Evolutionary conservation across 2,797 vertebrate genomes (phyloP).

Genomic region (Hyperoplus immaculatus): DNA sequence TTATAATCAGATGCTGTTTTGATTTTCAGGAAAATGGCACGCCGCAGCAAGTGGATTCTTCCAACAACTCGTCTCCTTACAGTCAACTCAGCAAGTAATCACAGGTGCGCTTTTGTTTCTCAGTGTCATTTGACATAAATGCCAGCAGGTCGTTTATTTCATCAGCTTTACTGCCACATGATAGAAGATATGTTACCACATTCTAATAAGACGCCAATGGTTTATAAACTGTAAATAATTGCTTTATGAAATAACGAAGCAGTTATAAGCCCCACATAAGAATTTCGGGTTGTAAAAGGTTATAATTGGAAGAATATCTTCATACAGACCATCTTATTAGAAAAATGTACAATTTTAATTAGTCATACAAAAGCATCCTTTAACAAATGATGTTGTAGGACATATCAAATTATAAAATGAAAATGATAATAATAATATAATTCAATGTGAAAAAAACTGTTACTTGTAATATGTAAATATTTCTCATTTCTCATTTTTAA

Average conservation of each 20-base stretch:
- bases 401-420: background rate
- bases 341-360: background rate
- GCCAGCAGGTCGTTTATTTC: slow-evolving; percentile 2
- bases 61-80: slow-evolving; percentile 97
- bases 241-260: background rate
- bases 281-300: background rate
- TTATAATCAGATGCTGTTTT: slow-evolving; percentile 60
- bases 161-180: background rate
- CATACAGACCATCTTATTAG: background rate
- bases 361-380: background rate
- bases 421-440: background rate
- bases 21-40: slow-evolving; percentile 91
- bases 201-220: background rate
- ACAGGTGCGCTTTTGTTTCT: slow-evolving; percentile 84
- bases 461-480: too few relatives aligned
- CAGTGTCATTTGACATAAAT: background rate
- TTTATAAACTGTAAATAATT: background rate
- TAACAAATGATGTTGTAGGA: background rate
- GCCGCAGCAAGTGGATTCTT: slow-evolving; percentile 95
- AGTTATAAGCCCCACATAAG: background rate
- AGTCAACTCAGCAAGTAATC: slow-evolving; percentile 99
- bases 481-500: too few relatives aligned
- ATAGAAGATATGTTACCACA: background rate
- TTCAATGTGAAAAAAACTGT: background rate
- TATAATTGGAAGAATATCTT: background rate